Evolutionary conservation across 2,113 vertebrate species (phyloP).

Genomic region (Hipposideros armiger): DNA sequence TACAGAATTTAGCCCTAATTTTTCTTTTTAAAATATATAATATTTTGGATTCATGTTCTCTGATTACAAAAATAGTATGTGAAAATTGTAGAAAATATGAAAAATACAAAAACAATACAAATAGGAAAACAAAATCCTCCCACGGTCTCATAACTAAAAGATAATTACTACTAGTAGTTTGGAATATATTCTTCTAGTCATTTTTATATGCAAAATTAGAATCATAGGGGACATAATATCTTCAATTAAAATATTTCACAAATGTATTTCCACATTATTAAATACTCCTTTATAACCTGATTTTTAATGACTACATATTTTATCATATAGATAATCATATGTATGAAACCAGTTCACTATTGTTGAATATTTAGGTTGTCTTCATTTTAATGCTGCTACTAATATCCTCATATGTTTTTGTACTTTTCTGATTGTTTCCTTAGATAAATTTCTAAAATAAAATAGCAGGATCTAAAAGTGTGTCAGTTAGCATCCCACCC

Average conservation of each 20-base stretch:
- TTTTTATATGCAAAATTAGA: not conserved
- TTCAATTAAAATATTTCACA: not conserved
- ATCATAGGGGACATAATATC: not conserved
- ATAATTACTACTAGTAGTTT: not conserved
- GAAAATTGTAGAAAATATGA: not conserved
- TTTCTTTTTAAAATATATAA: not conserved
- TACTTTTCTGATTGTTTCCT: not conserved
- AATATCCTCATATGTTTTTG: not conserved
- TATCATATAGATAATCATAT: not conserved
- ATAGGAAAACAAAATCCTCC: not conserved
- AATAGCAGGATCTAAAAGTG: not conserved
- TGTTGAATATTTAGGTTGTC: not conserved
- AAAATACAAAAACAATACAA: not conserved
- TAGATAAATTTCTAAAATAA: not conserved
- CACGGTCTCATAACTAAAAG: not conserved
- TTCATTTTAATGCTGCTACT: not conserved
- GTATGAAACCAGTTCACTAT: not conserved
- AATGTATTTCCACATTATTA: not conserved
- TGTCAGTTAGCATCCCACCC: not conserved
- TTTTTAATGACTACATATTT: not conserved
- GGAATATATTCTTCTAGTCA: fast-evolving
- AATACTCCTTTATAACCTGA: not conserved
- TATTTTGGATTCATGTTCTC: not conserved
- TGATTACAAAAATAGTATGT: constrained; percentile 1
- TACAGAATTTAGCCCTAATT: not conserved